Percentiles rank a stretch among this genome's conserved stretches.
phyloP scores from a whole-genome alignment of 2,888 invertebrate species.

The Euspilapteryx auroguttella region DNA sequence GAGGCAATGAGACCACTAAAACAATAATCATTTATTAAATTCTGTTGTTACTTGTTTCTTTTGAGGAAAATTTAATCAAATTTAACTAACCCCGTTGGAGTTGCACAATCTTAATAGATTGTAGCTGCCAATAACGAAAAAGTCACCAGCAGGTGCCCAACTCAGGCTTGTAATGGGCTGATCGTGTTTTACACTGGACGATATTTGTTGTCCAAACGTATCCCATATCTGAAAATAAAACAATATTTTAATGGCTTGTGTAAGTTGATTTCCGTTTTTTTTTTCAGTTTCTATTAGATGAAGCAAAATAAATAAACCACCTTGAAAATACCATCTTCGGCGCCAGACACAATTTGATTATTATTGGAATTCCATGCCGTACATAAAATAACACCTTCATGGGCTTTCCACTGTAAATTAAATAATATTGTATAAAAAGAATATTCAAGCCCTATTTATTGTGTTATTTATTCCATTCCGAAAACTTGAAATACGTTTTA shows the following conservation, averaged over 20 bases:
- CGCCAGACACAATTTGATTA: conserved; percentile 90
- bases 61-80: too few relatives aligned
- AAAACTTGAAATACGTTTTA: too few relatives aligned
- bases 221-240: conserved; percentile 79
- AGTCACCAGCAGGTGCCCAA: conserved; percentile 90
- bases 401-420: conserved; percentile 86
- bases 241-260: too few relatives aligned
- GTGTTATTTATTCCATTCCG: not conserved
- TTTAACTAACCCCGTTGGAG: conserved; percentile 88
- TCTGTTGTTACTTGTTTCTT: too few relatives aligned
- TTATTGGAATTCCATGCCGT: conserved; percentile 95
- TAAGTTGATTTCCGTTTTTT: too few relatives aligned
- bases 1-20: conserved; percentile 90
- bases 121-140: conserved; percentile 91
- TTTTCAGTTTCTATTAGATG: too few relatives aligned
- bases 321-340: conserved; percentile 91
- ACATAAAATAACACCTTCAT: conserved; percentile 90
- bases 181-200: conserved; percentile 81
- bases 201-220: conserved; percentile 83
- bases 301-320: conserved; percentile 30
- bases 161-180: conserved; percentile 89
- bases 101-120: conserved; percentile 92
- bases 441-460: not conserved
- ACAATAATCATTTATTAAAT: conserved; percentile 6
- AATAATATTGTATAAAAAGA: too few relatives aligned